Evolutionary conservation across 2,797 vertebrate species (phyloP), one percentile per base, ranked within the genome.

Genomic region (Lophius americanus): DNA sequence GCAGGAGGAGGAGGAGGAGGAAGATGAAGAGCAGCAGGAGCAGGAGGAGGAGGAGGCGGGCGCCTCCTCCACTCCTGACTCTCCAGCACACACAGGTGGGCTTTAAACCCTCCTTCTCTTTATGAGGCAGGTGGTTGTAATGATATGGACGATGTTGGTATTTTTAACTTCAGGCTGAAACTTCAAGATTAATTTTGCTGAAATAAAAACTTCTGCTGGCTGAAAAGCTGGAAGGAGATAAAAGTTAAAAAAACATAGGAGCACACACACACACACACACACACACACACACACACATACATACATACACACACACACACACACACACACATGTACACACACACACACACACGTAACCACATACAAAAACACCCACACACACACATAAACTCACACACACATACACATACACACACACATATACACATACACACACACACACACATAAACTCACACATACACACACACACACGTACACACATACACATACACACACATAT

Each of bases 141-240:
- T 23, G 23, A 23, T 23, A 23, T 23, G 23, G 23, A 23, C 23
- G 23, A 23, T 23, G 23, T 23, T 23, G 23, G 23, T 23, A 23
- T 23, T 23, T 23, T 23, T 23, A 23, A 41, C 5, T 7, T 32
- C n/a, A 44, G 47, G 51, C 41, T 42, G 41, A 23, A 23, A 2
- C 23, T 23, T 23, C 23, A 23, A 23, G 23, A 23, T 23, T 23
- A 1, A 23, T 23, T 23, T 23, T 23, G 23, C 23, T 23, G 23
- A 1, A 23, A 23, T 23, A 23, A 23, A 23, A 23, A 23, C 23
- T 23, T 23, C 23, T 23, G 23, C 23, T 60, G 37, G n/a, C 38
- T 23, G 46, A 57, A 35, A 70, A 35, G 23, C 63, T 60, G 56
- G 51, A 50, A 57, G 68, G 47, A 38, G 53, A 70, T 66, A 49